Base-by-base conservation (phyloP, 2,113 vertebrate species). In the Caloenas nicobarica region DNA sequence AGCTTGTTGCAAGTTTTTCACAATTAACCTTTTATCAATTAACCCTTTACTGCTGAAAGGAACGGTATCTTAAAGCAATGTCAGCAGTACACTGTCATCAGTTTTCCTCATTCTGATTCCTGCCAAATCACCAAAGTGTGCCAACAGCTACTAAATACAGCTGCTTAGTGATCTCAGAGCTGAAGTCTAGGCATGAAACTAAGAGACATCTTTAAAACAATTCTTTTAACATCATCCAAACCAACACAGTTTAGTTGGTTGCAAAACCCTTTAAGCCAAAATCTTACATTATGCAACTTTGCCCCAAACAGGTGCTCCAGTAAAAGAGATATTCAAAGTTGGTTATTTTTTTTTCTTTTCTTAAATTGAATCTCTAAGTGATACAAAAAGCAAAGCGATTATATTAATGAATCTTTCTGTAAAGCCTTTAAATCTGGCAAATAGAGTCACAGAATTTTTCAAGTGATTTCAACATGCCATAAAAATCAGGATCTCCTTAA, bases 121-220 rank as follows among this genome's bases (percentile, higher is more conserved):
- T 61, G 26, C 23, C 2, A 1, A 56, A n/a, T 8, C 31, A 82
- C 33, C 8, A 19, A 69, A n/a, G 26, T 38, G 28, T 72, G 58
- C 71, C 82, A 93, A 56, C 26, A 85, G 31, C 70, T 86, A 44
- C 77, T 78, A 82, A 76, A 68, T 64, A 40, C 48, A 74, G 46
- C 53, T 79, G 33, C 54, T 70, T 72, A 51, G 58, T 79, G 72
- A 78, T 58, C 64, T 93, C 77, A 66, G 73, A 89, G 68, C 60
- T 58, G 17, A 92, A 72, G 92, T 95, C 81, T 94, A 94, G 92
- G 91, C 71, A 86, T 62, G 69, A 87, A 86, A 58, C 65, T 82
- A 91, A 85, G 76, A 74, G 73, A 80, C 13, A 17, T 71, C 79
- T 74, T 85, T 61, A 57, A 84, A 77, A 51, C 46, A 64, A 22